Percentiles rank a stretch among this genome's conserved stretches.
Evolutionary conservation across 1,140 invertebrate species (phyloP).

Genomic region (Aphelinus certus): DNA sequence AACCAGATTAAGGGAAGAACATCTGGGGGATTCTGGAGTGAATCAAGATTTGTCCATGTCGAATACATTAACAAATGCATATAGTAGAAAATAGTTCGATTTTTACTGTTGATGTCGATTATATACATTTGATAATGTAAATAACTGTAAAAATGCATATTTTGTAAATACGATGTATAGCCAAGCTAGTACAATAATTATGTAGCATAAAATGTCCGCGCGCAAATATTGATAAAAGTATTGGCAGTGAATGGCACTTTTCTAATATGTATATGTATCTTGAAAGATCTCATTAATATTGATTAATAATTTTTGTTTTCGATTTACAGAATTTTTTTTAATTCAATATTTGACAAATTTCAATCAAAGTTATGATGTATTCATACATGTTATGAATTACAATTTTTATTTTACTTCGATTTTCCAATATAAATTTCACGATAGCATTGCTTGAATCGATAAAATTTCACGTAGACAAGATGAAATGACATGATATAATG

Average conservation of each 20-base stretch:
- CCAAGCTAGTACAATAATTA: constrained; percentile 48
- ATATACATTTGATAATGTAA: constrained; percentile 45
- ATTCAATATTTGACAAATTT: too few species aligned
- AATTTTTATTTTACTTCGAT: background rate
- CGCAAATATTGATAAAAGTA: constrained; percentile 41
- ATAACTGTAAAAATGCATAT: constrained; percentile 55
- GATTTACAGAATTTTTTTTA: too few species aligned
- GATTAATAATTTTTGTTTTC: too few species aligned
- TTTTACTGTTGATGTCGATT: constrained; percentile 10
- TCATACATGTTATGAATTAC: background rate
- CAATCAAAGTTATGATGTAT: too few species aligned
- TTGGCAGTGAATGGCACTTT: constrained; percentile 24
- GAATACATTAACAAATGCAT: constrained; percentile 34
- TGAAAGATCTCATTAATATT: constrained; percentile 25
- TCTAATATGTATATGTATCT: constrained; percentile 11
- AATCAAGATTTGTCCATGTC: constrained; percentile 16
- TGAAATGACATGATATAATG: constrained; percentile 13
- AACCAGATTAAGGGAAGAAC: constrained; percentile 77
- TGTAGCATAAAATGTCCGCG: constrained; percentile 36
- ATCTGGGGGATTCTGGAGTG: background rate
- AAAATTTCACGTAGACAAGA: constrained; percentile 7
- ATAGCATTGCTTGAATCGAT: constrained; percentile 14
- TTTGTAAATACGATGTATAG: constrained; percentile 60
- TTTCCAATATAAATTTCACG: constrained; percentile 1
- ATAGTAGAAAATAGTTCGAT: constrained; percentile 8